Evolutionary conservation across 2,888 invertebrate species (phyloP).

Genomic region (Melieria crassipennis): DNA sequence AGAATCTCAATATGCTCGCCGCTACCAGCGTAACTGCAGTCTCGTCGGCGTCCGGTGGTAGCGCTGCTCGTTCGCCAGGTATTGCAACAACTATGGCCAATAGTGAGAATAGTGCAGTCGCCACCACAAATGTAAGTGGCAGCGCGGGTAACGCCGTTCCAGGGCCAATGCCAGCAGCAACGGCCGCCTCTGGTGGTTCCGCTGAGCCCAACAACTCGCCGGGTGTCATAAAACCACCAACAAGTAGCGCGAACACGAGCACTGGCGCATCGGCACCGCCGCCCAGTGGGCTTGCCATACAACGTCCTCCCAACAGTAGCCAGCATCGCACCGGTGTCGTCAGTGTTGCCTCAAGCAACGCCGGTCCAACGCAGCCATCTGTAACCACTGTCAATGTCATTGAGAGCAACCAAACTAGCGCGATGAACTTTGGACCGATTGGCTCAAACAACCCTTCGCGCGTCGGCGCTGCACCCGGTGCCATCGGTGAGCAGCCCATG

Average conservation of each 20-base stretch:
- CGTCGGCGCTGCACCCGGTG: constrained; percentile 41
- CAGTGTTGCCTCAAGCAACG: constrained; percentile 31
- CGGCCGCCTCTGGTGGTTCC: not conserved
- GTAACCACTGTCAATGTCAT: not conserved
- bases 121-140: not conserved
- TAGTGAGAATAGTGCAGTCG: not conserved
- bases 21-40: constrained; percentile 43
- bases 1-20: constrained; percentile 48
- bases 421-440: constrained; percentile 58
- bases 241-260: constrained; percentile 29
- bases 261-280: constrained; percentile 42
- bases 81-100: constrained; percentile 22
- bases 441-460: constrained; percentile 52
- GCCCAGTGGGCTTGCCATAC: constrained; percentile 59
- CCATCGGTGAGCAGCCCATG: constrained; percentile 50
- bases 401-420: constrained; percentile 43
- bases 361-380: constrained; percentile 9
- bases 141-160: not conserved
- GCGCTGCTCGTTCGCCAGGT: constrained; percentile 53
- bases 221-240: constrained; percentile 56
- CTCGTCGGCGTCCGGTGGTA: constrained; percentile 34
- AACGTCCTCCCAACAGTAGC: constrained; percentile 52
- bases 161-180: constrained; percentile 13
- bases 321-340: constrained; percentile 45
- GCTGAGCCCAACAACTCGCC: constrained; percentile 43